A percentile compares a stretch with the other conserved stretches of the same genome.
Conservation (phyloP, 2,113 vertebrate genomes). For the Cebidichthys violaceus region DNA sequence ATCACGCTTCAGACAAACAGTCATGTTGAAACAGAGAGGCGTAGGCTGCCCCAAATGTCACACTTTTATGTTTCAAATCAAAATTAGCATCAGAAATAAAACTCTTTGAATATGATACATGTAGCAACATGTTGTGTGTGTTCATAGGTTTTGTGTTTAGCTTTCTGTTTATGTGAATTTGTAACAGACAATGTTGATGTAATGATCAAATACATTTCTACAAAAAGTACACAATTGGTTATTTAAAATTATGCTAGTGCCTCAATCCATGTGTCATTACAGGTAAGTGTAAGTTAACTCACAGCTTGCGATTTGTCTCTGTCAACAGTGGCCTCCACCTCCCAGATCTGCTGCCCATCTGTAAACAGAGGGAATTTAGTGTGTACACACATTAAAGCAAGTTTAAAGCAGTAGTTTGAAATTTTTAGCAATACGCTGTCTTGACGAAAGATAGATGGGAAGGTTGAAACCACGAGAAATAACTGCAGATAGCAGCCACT, state of each 20-base stretch:
- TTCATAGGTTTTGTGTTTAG: background rate
- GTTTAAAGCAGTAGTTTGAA: background rate
- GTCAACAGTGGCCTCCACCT: slow-evolving; percentile 94
- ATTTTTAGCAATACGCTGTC: background rate
- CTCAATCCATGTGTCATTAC: background rate
- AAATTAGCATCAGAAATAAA: background rate
- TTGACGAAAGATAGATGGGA: background rate
- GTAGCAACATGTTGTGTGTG: background rate
- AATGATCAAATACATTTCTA: background rate
- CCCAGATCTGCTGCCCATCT: slow-evolving; percentile 97
- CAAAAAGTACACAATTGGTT: background rate
- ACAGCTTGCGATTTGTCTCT: slow-evolving; percentile 96
- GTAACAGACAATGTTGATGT: background rate
- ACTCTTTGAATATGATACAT: background rate
- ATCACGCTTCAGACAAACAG: background rate
- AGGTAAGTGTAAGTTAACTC: slow-evolving; percentile 73
- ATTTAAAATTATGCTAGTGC: background rate
- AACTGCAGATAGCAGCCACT: background rate
- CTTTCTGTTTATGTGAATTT: slow-evolving; percentile 19
- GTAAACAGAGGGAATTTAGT: slow-evolving; percentile 56
- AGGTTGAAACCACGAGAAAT: background rate
- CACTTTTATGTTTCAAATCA: background rate
- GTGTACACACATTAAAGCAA: background rate
- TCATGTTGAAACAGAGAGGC: background rate
- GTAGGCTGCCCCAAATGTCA: background rate